Evolutionary conservation across 2,113 vertebrate species (phyloP).

Genomic region (Cyphomyrus plagiostoma): DNA sequence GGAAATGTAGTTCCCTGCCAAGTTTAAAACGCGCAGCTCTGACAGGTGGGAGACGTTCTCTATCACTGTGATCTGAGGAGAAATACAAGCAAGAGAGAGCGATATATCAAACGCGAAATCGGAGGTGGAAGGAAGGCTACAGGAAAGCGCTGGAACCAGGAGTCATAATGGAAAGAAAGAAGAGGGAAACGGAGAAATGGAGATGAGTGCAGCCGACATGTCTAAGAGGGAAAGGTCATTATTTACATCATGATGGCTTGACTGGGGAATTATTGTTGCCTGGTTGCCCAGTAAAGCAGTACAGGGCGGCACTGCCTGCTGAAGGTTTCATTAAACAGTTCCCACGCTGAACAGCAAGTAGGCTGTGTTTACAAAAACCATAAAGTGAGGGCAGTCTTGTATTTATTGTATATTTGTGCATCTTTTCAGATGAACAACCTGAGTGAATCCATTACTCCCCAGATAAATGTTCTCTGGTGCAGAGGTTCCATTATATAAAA

Average conservation of each 20-base stretch:
- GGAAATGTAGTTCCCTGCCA: slow-evolving; percentile 79
- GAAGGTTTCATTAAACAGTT: background rate
- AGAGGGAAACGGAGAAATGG: background rate
- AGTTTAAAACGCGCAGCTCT: slow-evolving; percentile 79
- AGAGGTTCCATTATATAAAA: background rate
- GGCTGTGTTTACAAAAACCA: background rate
- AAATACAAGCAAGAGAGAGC: slow-evolving; percentile 11
- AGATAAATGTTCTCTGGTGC: background rate
- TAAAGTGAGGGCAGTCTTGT: background rate
- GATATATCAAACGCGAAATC: background rate
- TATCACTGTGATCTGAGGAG: slow-evolving; percentile 74
- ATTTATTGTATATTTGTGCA: background rate
- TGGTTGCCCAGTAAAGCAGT: background rate
- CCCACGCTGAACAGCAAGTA: background rate
- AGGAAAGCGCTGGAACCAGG: background rate
- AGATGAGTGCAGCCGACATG: background rate
- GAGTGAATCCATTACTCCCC: background rate
- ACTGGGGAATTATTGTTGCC: background rate
- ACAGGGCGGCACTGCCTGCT: background rate
- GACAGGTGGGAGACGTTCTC: slow-evolving; percentile 78
- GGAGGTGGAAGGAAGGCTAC: background rate
- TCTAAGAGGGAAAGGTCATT: background rate
- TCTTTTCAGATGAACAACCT: background rate
- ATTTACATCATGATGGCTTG: background rate
- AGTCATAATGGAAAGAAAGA: background rate